Percentiles rank a stretch among this genome's conserved stretches.
Conservation (phyloP, 2,888 invertebrate genomes). For the Reticulitermes lucifugus region DNA sequence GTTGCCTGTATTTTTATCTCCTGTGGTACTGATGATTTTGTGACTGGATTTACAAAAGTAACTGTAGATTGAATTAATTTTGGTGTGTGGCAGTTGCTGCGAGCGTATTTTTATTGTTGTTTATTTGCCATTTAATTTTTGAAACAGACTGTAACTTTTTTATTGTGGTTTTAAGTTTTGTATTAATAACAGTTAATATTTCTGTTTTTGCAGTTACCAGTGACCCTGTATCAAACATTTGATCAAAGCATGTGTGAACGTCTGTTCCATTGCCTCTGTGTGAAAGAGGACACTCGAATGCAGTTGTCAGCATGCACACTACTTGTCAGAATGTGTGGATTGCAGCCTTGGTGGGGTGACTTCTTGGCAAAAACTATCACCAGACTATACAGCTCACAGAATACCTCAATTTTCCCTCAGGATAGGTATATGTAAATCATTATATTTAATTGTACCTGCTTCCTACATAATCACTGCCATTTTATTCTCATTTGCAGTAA, state of each 20-base stretch:
- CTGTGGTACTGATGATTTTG: too few species aligned
- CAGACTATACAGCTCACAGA: slow-evolving; percentile 81
- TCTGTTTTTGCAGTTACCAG: slow-evolving; percentile 43
- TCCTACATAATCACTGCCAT: too few species aligned
- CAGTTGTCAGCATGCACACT: slow-evolving; percentile 84
- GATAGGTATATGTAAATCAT: slow-evolving; percentile 73
- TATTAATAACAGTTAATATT: background rate
- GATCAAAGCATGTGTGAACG: slow-evolving; percentile 68
- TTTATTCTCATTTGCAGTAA: too few species aligned
- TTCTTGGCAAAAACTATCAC: slow-evolving; percentile 87
- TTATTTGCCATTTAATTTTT: too few species aligned
- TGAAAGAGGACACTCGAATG: slow-evolving; percentile 81
- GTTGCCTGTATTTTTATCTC: too few species aligned
- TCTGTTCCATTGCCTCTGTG: slow-evolving; percentile 79
- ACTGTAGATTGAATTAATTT: too few species aligned
- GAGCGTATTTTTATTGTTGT: too few species aligned
- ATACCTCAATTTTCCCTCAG: slow-evolving; percentile 84
- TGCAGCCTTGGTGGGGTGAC: slow-evolving; percentile 89
- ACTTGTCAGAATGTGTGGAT: slow-evolving; percentile 80
- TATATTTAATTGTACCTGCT: background rate
- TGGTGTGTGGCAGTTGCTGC: too few species aligned
- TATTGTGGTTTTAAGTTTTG: too few species aligned
- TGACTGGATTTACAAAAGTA: too few species aligned
- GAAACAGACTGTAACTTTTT: too few species aligned
- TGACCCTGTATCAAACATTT: slow-evolving; percentile 62